These are phyloP conservation scores for Parnassius apollo DNA, from an alignment of 2,888 invertebrate species.

Conservation along the genomic window DNA sequence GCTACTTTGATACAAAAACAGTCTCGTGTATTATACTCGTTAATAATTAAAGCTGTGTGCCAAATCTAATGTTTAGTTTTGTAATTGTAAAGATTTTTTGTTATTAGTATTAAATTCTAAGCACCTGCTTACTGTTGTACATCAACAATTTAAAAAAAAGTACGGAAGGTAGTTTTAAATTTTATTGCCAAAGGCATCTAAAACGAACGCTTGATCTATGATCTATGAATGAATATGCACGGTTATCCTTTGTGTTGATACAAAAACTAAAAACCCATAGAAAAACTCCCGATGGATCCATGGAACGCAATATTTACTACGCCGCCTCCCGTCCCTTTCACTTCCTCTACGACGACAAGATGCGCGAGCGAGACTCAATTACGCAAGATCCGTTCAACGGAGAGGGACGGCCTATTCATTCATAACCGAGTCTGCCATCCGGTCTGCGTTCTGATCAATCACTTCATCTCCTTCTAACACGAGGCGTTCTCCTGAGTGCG, in stretches of 20 bases:
- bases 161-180: conserved; percentile 5
- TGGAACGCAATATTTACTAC: conserved; percentile 79
- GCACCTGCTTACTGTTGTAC: conserved; percentile 6
- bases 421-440: conserved; percentile 80
- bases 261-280: conserved; percentile 68
- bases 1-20: too few relatives aligned
- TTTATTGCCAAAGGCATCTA: conserved; percentile 15
- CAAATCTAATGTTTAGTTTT: too few relatives aligned
- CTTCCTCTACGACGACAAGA: conserved; percentile 79
- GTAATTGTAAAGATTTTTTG: neutral
- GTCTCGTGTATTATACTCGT: too few relatives aligned
- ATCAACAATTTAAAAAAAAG: too few relatives aligned
- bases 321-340: conserved; percentile 78
- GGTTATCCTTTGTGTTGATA: conserved; percentile 59
- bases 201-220: conserved; percentile 39
- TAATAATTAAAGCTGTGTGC: too few relatives aligned
- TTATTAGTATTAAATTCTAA: neutral
- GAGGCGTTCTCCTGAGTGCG: conserved; percentile 68
- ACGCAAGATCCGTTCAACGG: conserved; percentile 45
- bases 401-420: conserved; percentile 75
- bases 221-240: conserved; percentile 68
- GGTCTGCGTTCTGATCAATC: conserved; percentile 74
- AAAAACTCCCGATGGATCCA: conserved; percentile 65
- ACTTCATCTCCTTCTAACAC: conserved; percentile 78
- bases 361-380: conserved; percentile 62